Percentiles rank a stretch among this genome's conserved stretches.
Evolutionary conservation across 2,888 invertebrate genomes (phyloP).

Genomic region (Pristionchus exspectatus): DNA sequence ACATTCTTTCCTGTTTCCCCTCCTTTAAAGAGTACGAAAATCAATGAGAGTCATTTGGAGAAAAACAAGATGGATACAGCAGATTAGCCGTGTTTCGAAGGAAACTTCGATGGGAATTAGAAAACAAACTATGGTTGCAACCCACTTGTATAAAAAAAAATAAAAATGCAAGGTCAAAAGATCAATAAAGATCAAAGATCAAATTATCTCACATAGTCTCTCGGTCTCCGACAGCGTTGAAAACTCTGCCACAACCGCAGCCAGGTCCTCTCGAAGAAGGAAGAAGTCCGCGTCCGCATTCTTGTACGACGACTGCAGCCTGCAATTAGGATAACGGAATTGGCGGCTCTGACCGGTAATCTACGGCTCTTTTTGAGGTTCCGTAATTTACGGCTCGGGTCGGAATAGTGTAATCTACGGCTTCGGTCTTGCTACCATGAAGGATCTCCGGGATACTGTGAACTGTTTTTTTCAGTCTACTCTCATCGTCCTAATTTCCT

Average conservation of each 20-base stretch:
- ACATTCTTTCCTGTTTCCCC: too few species aligned
- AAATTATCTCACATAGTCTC: slow-evolving; percentile 35
- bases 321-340: slow-evolving; percentile 21
- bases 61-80: slow-evolving; percentile 4
- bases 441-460: too few species aligned
- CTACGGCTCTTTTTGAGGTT: neutral
- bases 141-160: too few species aligned
- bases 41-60: neutral
- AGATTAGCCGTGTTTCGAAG: slow-evolving; percentile 6
- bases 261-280: slow-evolving; percentile 60
- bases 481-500: too few species aligned
- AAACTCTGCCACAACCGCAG: slow-evolving; percentile 61
- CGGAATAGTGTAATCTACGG: neutral
- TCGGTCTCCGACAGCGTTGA: slow-evolving; percentile 47
- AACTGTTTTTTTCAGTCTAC: too few species aligned
- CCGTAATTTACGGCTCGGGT: too few species aligned
- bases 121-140: neutral
- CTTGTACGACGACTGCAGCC: slow-evolving; percentile 63
- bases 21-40: neutral
- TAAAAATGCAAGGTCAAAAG: neutral
- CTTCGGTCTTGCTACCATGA: neutral
- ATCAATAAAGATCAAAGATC: neutral
- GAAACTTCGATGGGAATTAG: neutral
- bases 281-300: slow-evolving; percentile 59
- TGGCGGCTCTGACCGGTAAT: neutral